phyloP scores from a whole-genome alignment of 1,140 invertebrate species.

The Pseudoatta argentina region DNA sequence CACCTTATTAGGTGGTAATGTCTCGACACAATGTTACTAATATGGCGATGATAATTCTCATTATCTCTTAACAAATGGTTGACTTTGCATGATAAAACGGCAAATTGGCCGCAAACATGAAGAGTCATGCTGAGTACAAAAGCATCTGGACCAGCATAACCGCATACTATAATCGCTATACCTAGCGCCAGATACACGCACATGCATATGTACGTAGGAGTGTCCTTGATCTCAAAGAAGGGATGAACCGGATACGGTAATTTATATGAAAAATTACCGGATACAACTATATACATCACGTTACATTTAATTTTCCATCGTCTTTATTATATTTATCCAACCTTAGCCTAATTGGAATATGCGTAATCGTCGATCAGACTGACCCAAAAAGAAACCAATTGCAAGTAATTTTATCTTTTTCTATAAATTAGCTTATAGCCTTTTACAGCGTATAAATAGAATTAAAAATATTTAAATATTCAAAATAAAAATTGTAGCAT shows the following conservation, averaged over 20 bases:
- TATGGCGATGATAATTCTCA: neutral
- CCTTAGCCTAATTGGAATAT: neutral
- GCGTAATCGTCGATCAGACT: neutral
- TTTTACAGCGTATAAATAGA: neutral
- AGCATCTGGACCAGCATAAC: neutral
- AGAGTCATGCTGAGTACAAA: constrained; percentile 45
- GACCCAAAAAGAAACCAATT: neutral
- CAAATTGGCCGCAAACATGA: constrained; percentile 57
- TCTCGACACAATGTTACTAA: neutral
- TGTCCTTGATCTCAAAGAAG: constrained; percentile 42
- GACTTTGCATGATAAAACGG: constrained; percentile 36
- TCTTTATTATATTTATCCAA: neutral
- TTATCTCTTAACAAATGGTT: constrained; percentile 1
- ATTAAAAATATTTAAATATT: constrained; percentile 12
- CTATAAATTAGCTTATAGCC: neutral
- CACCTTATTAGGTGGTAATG: constrained; percentile 46
- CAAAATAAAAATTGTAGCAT: neutral
- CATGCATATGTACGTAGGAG: constrained; percentile 5
- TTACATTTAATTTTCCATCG: constrained; percentile 16
- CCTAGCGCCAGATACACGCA: constrained; percentile 11
- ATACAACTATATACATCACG: neutral
- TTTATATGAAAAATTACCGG: constrained; percentile 24
- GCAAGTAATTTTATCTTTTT: neutral
- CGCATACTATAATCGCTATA: neutral
- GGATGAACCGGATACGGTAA: constrained; percentile 46